A percentile compares a stretch with the other conserved stretches of the same genome.
Conservation (phyloP, 1,140 invertebrate species). For the Megalopta genalis region DNA sequence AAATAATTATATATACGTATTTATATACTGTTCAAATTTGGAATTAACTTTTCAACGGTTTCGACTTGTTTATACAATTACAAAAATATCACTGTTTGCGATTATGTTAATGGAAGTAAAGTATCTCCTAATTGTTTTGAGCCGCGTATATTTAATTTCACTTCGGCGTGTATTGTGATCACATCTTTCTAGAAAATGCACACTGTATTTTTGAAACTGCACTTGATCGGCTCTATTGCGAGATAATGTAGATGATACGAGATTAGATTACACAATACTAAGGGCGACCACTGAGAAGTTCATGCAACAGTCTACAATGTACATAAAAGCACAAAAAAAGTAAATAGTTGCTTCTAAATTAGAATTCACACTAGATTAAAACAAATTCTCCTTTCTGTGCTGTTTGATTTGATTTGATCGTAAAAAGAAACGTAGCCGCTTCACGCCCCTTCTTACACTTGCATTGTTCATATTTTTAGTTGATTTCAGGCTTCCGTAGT, state of each 20-base stretch:
- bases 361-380: neutral
- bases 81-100: no score
- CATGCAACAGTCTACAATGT: neutral
- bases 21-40: no score
- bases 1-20: no score
- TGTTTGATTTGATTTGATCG: neutral
- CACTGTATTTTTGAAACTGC: neutral
- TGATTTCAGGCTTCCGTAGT: conserved; percentile 62
- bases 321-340: neutral
- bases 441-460: conserved; percentile 8
- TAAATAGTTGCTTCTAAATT: neutral
- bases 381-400: no score
- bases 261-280: no score
- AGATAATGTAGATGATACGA: neutral
- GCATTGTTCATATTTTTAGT: conserved; percentile 17
- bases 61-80: no score
- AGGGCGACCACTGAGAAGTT: no score
- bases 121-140: no score
- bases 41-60: no score
- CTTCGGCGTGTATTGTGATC: neutral
- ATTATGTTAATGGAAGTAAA: no score
- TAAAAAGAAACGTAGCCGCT: conserved; percentile 17
- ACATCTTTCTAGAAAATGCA: neutral
- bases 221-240: neutral
- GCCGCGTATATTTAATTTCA: neutral